These are phyloP conservation scores for Cryptotis parvus DNA, from an alignment of 2,113 vertebrate species.

Conservation along the genomic window DNA sequence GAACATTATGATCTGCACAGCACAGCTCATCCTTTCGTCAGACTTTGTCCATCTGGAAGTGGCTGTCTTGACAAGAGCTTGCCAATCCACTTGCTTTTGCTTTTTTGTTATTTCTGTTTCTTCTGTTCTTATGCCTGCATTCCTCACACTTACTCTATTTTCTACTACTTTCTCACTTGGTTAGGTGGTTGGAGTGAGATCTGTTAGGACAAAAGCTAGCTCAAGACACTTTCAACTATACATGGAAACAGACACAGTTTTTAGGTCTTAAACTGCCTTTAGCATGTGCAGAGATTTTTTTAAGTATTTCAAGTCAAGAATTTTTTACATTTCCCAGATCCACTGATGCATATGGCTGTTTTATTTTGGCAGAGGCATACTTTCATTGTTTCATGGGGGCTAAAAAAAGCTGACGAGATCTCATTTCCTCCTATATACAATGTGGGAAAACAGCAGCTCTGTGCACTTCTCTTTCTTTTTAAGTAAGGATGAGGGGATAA, in stretches of 20 bases:
- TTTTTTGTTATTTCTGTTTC: background rate
- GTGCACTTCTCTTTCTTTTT: conserved; percentile 34
- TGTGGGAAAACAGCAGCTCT: conserved; percentile 41
- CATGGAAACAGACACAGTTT: background rate
- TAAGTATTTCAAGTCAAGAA: conserved; percentile 9
- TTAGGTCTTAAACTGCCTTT: background rate
- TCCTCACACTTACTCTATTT: background rate
- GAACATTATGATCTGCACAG: background rate
- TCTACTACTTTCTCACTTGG: background rate
- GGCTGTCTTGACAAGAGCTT: background rate
- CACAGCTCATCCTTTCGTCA: background rate
- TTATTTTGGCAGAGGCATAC: conserved; percentile 33
- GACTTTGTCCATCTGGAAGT: background rate
- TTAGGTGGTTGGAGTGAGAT: background rate
- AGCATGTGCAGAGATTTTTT: background rate
- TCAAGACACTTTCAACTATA: background rate
- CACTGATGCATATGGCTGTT: conserved; percentile 21
- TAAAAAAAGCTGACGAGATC: conserved; percentile 56
- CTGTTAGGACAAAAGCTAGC: background rate
- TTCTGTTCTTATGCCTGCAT: background rate
- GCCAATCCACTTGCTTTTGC: too few species aligned
- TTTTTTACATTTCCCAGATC: conserved; percentile 59
- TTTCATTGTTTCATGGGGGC: conserved; percentile 72
- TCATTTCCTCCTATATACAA: conserved; percentile 46
- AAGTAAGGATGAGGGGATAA: conserved; percentile 36